Conservation (phyloP, 1,140 invertebrate species). For the Homalodisca vitripennis region DNA sequence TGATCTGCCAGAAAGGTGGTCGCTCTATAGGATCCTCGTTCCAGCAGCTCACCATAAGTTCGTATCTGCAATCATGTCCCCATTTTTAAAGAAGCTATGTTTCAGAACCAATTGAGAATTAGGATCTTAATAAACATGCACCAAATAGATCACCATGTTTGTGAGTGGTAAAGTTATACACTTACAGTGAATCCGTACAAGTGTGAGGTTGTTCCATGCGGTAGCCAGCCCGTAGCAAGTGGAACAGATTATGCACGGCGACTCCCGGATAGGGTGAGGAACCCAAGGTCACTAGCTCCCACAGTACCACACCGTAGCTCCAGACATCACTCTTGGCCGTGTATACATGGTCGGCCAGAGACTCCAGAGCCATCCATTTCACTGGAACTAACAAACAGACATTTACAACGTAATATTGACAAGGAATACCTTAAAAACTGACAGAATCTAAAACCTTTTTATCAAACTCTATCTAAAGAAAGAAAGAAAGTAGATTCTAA, state of each 20-base stretch:
- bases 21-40: slow-evolving; percentile 66
- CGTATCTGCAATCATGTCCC: slow-evolving; percentile 56
- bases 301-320: slow-evolving; percentile 86
- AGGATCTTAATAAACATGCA: neutral
- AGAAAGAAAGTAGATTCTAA: no score
- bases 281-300: slow-evolving; percentile 86
- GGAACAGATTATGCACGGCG: slow-evolving; percentile 73
- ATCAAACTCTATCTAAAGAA: no score
- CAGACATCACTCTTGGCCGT: slow-evolving; percentile 89
- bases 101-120: neutral
- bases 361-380: slow-evolving; percentile 87
- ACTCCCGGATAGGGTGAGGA: slow-evolving; percentile 78
- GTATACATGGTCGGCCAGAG: slow-evolving; percentile 81
- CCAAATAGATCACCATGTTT: neutral
- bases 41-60: slow-evolving; percentile 82
- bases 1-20: slow-evolving; percentile 72
- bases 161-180: no score
- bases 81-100: neutral
- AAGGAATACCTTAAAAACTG: no score
- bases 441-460: no score
- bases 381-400: no score
- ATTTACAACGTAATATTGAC: no score
- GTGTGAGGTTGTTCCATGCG: slow-evolving; percentile 80
- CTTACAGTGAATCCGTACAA: slow-evolving; percentile 78
- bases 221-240: slow-evolving; percentile 72